phyloP scores from a whole-genome alignment of 2,888 invertebrate genomes.

The Nebria salina region DNA sequence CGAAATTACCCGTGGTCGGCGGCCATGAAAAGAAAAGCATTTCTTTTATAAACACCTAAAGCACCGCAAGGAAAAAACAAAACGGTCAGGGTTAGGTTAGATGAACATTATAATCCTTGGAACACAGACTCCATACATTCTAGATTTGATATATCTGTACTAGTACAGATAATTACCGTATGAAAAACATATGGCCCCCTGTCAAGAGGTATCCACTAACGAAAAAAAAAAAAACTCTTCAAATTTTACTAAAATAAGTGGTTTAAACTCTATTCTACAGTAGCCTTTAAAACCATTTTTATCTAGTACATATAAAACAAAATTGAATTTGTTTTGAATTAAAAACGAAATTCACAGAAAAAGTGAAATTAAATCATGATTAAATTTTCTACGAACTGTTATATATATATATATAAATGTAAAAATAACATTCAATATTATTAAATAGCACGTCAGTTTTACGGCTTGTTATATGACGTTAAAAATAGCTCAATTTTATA shows the following conservation, averaged over 20 bases:
- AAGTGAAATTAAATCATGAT: neutral
- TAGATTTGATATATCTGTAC: neutral
- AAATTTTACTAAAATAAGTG: neutral
- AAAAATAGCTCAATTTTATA: neutral
- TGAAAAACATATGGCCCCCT: slow-evolving; percentile 12
- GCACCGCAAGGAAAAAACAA: neutral
- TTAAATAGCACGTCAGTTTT: neutral
- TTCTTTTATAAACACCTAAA: neutral
- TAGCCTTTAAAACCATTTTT: neutral
- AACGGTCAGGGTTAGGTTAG: neutral
- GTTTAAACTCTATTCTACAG: neutral
- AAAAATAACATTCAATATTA: neutral
- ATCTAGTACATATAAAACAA: no score
- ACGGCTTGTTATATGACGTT: neutral
- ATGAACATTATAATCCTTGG: neutral
- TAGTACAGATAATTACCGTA: neutral
- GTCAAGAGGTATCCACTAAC: slow-evolving; percentile 15
- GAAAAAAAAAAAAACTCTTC: neutral
- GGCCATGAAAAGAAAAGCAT: neutral
- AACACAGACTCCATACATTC: neutral
- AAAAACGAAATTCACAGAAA: neutral
- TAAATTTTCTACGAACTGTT: neutral
- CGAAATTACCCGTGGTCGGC: neutral
- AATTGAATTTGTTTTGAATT: neutral
- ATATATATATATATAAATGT: neutral